phyloP scores from a whole-genome alignment of 2,888 invertebrate genomes.

The Conops quadrifasciatus region DNA sequence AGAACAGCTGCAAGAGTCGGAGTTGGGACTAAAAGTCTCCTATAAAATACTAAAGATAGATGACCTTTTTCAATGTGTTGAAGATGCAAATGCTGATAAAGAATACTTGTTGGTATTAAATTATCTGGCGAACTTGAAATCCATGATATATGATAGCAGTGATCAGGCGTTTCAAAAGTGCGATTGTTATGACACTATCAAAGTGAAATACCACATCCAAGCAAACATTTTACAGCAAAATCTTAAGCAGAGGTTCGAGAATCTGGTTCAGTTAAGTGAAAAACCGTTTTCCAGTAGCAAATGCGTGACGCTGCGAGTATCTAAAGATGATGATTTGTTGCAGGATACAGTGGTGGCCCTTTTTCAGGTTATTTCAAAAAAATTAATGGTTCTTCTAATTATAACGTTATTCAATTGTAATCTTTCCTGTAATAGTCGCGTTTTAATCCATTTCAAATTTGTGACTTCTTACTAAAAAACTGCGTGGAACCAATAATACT shows the following conservation, averaged over 20 bases:
- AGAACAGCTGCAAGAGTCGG: constrained; percentile 68
- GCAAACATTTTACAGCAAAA: constrained; percentile 59
- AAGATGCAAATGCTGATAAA: constrained; percentile 58
- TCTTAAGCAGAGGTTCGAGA: constrained; percentile 61
- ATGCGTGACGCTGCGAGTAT: constrained; percentile 58
- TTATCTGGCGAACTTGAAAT: constrained; percentile 55
- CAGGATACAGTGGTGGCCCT: constrained; percentile 60
- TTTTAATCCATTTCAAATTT: constrained; percentile 60
- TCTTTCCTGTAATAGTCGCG: constrained; percentile 48
- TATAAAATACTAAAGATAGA: constrained; percentile 62
- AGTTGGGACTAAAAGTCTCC: constrained; percentile 64
- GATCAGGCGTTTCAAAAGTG: constrained; percentile 57
- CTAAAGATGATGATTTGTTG: constrained; percentile 56
- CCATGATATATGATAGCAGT: constrained; percentile 49
- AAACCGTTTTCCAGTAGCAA: constrained; percentile 61
- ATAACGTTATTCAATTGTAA: neutral
- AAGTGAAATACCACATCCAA: constrained; percentile 61
- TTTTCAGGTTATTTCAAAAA: constrained; percentile 48
- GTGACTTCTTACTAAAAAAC: constrained; percentile 60
- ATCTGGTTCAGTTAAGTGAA: constrained; percentile 58
- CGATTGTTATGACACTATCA: constrained; percentile 61
- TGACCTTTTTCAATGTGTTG: constrained; percentile 65
- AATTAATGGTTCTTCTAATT: too few species aligned
- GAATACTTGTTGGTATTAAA: constrained; percentile 59
- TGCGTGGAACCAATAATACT: constrained; percentile 61